Evolutionary conservation across 2,888 invertebrate species (phyloP).

Genomic region (Drosophila demipolita): DNA sequence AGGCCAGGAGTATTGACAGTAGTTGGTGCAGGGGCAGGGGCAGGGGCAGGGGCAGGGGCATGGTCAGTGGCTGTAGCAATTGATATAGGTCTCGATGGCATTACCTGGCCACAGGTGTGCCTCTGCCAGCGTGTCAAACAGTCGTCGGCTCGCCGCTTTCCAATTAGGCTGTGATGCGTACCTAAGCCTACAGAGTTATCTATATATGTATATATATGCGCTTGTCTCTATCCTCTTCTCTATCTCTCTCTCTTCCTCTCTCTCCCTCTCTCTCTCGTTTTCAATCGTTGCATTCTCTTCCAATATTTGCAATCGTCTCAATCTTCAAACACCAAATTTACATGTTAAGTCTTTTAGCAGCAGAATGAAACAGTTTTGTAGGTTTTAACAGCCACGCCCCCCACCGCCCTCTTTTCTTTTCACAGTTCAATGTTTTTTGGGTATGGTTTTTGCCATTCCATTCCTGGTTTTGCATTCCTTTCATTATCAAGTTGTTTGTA

Average conservation of each 20-base stretch:
- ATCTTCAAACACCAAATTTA: slow-evolving; percentile 8
- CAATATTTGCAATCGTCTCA: slow-evolving; percentile 6
- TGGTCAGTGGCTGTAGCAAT: slow-evolving; percentile 6
- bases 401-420: background rate
- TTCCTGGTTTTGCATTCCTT: slow-evolving; percentile 2
- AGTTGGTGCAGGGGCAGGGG: background rate
- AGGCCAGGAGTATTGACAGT: background rate
- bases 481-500: slow-evolving; percentile 9
- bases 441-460: too few relatives aligned
- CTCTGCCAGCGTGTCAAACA: slow-evolving; percentile 19
- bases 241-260: background rate
- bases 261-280: too few relatives aligned
- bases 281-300: background rate
- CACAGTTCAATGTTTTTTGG: background rate
- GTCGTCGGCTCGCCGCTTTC: slow-evolving; percentile 25
- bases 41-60: slow-evolving; percentile 17
- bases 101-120: slow-evolving; percentile 49
- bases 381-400: background rate
- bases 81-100: slow-evolving; percentile 21
- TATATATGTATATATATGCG: background rate
- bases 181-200: slow-evolving; percentile 7
- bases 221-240: background rate
- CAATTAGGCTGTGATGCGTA: slow-evolving; percentile 39
- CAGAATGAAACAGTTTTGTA: background rate
- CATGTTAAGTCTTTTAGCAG: slow-evolving; percentile 3